Base-by-base conservation (phyloP, 1,140 invertebrate genomes). In the Archivesica marissinica region DNA sequence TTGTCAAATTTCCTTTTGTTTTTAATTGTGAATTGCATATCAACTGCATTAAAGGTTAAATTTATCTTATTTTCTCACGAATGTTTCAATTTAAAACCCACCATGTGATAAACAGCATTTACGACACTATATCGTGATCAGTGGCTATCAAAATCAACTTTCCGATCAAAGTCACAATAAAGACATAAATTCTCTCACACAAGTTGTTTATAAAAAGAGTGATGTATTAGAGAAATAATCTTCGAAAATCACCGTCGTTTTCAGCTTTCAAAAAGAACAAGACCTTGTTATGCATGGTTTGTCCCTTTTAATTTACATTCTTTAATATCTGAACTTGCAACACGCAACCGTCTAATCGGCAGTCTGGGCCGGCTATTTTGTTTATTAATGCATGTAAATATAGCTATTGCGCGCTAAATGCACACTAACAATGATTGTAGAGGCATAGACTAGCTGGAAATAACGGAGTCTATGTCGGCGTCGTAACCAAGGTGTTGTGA, bases 201-300 rank as follows among this genome's bases (percentile, higher is more conserved):
- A 64, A 64, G 59, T 64, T 64, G 59, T 64, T 64, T 64, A 64
- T 64, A 64, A 64, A 64, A 64, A 64, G 59, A 64, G 25, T 64
- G 59, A 64, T 64, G 25, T 35, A 64, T 64, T 64, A 64, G 59
- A 64, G 38, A 64, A 64, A 64, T 64, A 64, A 64, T 64, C 59
- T 64, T 35, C 59, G 38, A 64, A 64, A 64, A 64, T 64, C 59
- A 64, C 30, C 28, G 59, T 64, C 59, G 59, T 64, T 35, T 64
- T 64, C 59, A 64, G n/a, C 59, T 64, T 35, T 35, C 59, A 64
- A 64, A 64, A 64, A 64, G 59, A 64, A 64, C 59, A 64, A 35
- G 59, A 64, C 59, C 59, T 35, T 64, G 59, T 64, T 64, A 64
- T 64, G 59, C 59, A 33, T 64, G 59, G 59, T 35, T 64, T 13